phyloP scores from a whole-genome alignment of 92 coral and sea anemone species.

The Blastomussa wellsi region DNA sequence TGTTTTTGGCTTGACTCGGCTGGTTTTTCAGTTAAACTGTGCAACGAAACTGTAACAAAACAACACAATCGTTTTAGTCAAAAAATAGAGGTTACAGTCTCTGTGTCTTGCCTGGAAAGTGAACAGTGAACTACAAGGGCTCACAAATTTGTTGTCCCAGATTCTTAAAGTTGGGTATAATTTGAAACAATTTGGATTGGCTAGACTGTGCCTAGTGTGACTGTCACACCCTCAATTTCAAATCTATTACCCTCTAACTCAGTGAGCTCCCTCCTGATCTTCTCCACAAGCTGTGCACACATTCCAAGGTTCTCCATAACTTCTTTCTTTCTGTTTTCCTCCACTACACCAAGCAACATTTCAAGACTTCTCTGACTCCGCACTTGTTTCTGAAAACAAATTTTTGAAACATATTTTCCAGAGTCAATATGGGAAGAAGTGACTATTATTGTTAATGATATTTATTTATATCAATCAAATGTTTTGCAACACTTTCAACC shows the following conservation, averaged over 20 bases:
- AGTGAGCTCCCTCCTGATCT: conserved; percentile 60
- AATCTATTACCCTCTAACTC: conserved; percentile 64
- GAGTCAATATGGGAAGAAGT: too few species aligned
- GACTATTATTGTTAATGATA: too few species aligned
- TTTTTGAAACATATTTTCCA: too few species aligned
- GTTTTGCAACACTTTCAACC: too few species aligned
- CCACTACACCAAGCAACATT: conserved; percentile 73
- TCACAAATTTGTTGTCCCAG: too few species aligned
- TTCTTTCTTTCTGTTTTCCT: conserved; percentile 76
- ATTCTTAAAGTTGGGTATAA: too few species aligned
- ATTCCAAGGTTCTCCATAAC: conserved; percentile 78
- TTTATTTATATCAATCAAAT: too few species aligned
- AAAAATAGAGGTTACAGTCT: too few species aligned
- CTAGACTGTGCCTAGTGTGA: neutral
- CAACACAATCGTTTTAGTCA: neutral
- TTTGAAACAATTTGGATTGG: too few species aligned
- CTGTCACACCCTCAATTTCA: neutral
- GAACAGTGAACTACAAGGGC: neutral
- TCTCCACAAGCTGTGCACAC: conserved; percentile 71
- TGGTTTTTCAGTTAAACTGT: conserved; percentile 69
- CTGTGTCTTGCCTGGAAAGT: neutral
- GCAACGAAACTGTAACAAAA: conserved; percentile 60
- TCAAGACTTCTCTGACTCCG: conserved; percentile 85
- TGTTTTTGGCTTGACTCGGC: conserved; percentile 71
- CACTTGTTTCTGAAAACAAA: conserved; percentile 66